Evolutionary conservation across 1,140 invertebrate genomes (phyloP), one percentile per base, ranked within the genome.

Genomic region (Phortica variegata): DNA sequence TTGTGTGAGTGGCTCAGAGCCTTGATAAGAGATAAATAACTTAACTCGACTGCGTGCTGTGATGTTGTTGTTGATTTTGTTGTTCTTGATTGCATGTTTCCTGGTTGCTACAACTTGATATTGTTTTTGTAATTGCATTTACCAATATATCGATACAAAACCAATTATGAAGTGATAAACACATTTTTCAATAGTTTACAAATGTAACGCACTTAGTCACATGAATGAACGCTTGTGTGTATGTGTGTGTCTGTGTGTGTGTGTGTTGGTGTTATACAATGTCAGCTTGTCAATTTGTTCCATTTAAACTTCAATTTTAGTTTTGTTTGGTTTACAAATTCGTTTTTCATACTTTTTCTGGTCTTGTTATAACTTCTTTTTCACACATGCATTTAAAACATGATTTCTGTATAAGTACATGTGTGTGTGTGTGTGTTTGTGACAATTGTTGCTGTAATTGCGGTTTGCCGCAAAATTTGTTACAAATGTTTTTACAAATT

Each of bases 91-190:
- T n/a, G n/a, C n/a, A 13, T 20, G 20, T 29, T 20, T 31, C 15
- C 34, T 44, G 34, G 42, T 45, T 23, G 42, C 15, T 21, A n/a
- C n/a, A n/a, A n/a, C n/a, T n/a, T n/a, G n/a, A n/a, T n/a, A n/a
- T n/a, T n/a, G n/a, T n/a, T n/a, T n/a, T n/a, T n/a, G n/a, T n/a
- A 17, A 19, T 19, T n/a, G 33, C 29, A 47, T 33, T 32, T 32
- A n/a, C 46, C n/a, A n/a, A n/a, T n/a, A n/a, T 49, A 39, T 23
- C 36, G 16, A 23, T 15, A 26, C 12, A 41, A 39, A 48, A 31
- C 51, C 60, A 62, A 58, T 61, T 61, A 61, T 43, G 38, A 52
- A 46, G 42, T 54, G 32, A 55, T 59, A 61, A 62, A 39, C 37
- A 43, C 15, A 17, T 36, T n/a, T 45, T 3, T 13, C 26, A 33